These are phyloP conservation scores for Tigriopus japonicus DNA, from an alignment of 1,140 invertebrate species.

Conservation along the genomic window DNA sequence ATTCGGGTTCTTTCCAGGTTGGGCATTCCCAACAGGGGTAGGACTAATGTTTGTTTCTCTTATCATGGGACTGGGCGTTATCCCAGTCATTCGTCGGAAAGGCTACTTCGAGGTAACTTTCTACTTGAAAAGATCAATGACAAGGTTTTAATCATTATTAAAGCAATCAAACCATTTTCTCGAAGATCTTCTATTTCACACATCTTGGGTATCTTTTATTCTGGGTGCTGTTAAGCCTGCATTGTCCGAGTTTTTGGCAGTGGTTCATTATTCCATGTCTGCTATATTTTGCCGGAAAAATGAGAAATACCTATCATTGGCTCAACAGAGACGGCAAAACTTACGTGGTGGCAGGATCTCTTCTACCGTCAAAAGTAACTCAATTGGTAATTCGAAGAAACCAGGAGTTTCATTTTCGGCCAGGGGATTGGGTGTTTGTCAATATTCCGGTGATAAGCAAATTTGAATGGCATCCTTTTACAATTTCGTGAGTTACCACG, in stretches of 20 bases:
- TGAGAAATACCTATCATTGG: constrained; percentile 24
- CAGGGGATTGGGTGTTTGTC: constrained; percentile 85
- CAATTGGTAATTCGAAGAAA: constrained; percentile 54
- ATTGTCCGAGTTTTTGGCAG: constrained; percentile 84
- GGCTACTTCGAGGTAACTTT: too few species aligned
- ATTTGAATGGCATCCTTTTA: constrained; percentile 95
- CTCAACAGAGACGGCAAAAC: neutral
- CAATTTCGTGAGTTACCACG: constrained; percentile 42
- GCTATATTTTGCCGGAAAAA: constrained; percentile 56
- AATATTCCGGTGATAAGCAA: constrained; percentile 77
- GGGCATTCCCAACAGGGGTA: constrained; percentile 68
- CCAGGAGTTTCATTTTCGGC: constrained; percentile 61
- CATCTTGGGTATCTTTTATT: constrained; percentile 81
- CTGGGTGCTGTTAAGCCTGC: constrained; percentile 62
- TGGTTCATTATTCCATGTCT: constrained; percentile 72
- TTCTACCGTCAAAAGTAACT: neutral
- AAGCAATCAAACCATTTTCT: constrained; percentile 57
- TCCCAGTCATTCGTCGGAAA: too few species aligned
- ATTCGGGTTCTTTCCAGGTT: constrained; percentile 52
- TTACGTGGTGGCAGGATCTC: neutral
- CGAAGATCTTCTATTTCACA: constrained; percentile 84
- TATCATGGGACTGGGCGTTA: too few species aligned
- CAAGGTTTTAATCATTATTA: too few species aligned
- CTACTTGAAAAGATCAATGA: too few species aligned
- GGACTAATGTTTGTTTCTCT: constrained; percentile 46